Base-by-base conservation (phyloP, 2,113 vertebrate genomes). In the Coracopsis vasa region DNA sequence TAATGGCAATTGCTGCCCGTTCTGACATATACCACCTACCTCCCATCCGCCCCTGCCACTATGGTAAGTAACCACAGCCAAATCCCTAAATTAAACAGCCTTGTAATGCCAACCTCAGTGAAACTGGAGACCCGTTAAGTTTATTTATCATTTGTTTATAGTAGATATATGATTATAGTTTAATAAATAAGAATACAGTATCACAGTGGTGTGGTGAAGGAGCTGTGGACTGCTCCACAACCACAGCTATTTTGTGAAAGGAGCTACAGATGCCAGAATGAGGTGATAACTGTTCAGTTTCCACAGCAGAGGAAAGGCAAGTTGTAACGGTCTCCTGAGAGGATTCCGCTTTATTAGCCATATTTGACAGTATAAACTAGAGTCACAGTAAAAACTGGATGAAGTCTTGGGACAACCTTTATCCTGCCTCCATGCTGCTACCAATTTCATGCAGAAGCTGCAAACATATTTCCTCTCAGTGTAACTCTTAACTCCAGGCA, bases 31-130 rank as follows among this genome's bases (percentile, higher is more conserved):
- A 8, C 14, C 35, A 29, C 50, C 11, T 8, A 18, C 45, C 13
- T 7, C 21, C 16, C 28, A 4, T 37, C 25, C 4, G 1, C 9
- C 23, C 13, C 44, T 0, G 0, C 15, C 41, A 3, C 61, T 13
- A 7, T 3, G 11, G 65, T 3, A 45, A 37, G 65, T 2, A 54
- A 37, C 25, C 21, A n/a, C 35, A 47, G 80, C 45, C 75, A 44
- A 23, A 0, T 21, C 29, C 67, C 16, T 15, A 16, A 41, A 45
- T 61, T 18, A 39, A 88, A 39, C 17, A 92, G 29, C 15, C 9
- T 8, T n/a, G 29, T 33, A 45, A 35, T 47, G 35, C 6, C 45
- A 47, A 12, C 25, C 35, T 54, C 45, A 39, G 13, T 37, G 48
- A 5, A 44, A 19, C 29, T 13, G 19, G 45, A 44, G 7, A 27